Conservation (phyloP, 64 coral and sea anemone species). For the Pocillopora verrucosa region DNA sequence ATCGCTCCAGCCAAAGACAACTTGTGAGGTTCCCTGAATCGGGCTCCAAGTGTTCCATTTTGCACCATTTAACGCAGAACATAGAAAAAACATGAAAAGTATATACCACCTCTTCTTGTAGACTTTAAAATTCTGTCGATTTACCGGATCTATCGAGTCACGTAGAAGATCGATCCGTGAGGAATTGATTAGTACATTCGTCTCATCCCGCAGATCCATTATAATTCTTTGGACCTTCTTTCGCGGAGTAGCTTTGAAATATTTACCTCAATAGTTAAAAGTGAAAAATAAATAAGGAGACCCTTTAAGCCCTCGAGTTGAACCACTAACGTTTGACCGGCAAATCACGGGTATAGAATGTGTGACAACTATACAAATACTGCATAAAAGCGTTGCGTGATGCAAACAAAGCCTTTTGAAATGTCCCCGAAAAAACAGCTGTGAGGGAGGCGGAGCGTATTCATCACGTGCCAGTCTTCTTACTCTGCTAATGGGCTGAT, state of each 20-base stretch:
- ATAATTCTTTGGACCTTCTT: not conserved
- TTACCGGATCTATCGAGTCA: not conserved
- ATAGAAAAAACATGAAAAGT: conserved; percentile 27
- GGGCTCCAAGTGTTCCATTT: conserved; percentile 62
- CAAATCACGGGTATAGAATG: no score
- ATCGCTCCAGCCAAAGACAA: conserved; percentile 51
- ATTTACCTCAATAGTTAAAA: no score
- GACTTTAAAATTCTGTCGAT: conserved; percentile 32
- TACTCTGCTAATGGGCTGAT: no score
- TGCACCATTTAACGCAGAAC: conserved; percentile 30
- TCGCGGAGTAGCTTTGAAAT: no score
- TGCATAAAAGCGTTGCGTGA: no score
- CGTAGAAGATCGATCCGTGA: not conserved
- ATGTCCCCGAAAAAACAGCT: no score
- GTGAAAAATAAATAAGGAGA: no score
- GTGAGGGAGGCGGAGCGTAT: no score
- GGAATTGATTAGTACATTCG: not conserved
- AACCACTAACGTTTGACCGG: not conserved
- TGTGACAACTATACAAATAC: no score
- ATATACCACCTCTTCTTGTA: conserved; percentile 69
- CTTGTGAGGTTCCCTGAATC: conserved; percentile 54
- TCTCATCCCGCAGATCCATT: conserved; percentile 6
- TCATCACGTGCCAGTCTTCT: no score
- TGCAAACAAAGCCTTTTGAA: no score
- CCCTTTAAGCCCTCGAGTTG: no score